Conservation (phyloP, 2,113 vertebrate species). For the Perognathus longimembris region DNA sequence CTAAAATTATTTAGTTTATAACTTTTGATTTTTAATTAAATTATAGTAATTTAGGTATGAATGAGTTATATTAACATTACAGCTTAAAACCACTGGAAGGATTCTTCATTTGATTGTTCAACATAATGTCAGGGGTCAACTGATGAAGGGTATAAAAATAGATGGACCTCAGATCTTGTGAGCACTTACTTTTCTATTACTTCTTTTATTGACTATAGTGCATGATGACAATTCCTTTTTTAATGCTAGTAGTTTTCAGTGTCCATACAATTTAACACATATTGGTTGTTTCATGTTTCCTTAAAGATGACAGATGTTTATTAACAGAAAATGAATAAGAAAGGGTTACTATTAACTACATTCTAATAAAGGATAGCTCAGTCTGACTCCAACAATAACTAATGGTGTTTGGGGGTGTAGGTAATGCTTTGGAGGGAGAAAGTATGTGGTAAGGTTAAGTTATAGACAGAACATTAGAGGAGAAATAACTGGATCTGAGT, state of each 20-base stretch:
- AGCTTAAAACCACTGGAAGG: slow-evolving; percentile 54
- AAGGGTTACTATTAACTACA: slow-evolving; percentile 16
- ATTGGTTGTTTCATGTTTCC: slow-evolving; percentile 48
- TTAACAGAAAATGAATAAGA: slow-evolving; percentile 57
- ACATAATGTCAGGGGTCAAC: neutral
- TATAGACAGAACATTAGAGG: neutral
- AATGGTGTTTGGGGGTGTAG: neutral
- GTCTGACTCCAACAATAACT: neutral
- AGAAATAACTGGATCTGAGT: neutral
- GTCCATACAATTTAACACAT: slow-evolving; percentile 36
- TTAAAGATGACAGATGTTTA: slow-evolving; percentile 44
- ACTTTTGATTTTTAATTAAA: slow-evolving; percentile 63
- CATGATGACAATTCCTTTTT: slow-evolving; percentile 60
- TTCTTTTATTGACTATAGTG: slow-evolving; percentile 42
- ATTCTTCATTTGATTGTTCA: slow-evolving; percentile 23
- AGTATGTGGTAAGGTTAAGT: neutral
- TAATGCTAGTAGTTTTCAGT: slow-evolving; percentile 47
- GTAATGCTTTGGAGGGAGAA: neutral
- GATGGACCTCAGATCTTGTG: slow-evolving; percentile 44
- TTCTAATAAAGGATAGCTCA: slow-evolving; percentile 16
- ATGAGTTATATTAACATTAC: slow-evolving; percentile 56
- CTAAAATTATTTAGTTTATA: slow-evolving; percentile 38
- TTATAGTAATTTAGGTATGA: slow-evolving; percentile 45
- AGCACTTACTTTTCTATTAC: slow-evolving; percentile 7
- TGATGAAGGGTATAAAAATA: neutral